These are phyloP conservation scores for Callosobruchus maculatus DNA, from an alignment of 2,888 invertebrate genomes.

Conservation along the genomic window DNA sequence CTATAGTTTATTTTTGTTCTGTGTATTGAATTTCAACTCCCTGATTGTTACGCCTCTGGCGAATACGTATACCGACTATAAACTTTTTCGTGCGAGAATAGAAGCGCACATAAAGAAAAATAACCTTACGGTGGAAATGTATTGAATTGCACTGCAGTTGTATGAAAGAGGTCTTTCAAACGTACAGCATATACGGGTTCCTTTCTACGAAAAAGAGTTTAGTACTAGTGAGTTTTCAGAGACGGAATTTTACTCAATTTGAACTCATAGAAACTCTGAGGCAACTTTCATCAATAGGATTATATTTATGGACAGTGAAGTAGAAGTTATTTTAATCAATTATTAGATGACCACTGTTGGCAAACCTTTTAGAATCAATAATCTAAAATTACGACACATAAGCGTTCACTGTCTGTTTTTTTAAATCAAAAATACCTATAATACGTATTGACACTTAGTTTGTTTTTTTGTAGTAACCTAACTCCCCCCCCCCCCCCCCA, in stretches of 20 bases:
- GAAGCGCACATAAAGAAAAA: background rate
- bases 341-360: too few species aligned
- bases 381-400: too few species aligned
- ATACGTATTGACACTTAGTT: too few species aligned
- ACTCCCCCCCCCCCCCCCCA: too few species aligned
- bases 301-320: background rate
- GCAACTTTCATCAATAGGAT: background rate
- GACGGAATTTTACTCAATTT: background rate
- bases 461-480: too few species aligned
- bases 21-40: too few species aligned
- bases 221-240: background rate
- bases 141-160: background rate
- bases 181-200: background rate
- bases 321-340: background rate
- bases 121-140: background rate
- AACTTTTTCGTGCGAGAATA: background rate
- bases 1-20: too few species aligned
- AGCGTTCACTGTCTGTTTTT: too few species aligned
- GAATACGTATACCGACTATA: background rate
- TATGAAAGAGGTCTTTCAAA: background rate
- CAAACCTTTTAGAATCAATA: too few species aligned
- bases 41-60: background rate
- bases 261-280: background rate
- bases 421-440: too few species aligned
- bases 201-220: background rate